phyloP scores from a whole-genome alignment of 2,888 invertebrate species.

The Thysanoteuthis rhombus region DNA sequence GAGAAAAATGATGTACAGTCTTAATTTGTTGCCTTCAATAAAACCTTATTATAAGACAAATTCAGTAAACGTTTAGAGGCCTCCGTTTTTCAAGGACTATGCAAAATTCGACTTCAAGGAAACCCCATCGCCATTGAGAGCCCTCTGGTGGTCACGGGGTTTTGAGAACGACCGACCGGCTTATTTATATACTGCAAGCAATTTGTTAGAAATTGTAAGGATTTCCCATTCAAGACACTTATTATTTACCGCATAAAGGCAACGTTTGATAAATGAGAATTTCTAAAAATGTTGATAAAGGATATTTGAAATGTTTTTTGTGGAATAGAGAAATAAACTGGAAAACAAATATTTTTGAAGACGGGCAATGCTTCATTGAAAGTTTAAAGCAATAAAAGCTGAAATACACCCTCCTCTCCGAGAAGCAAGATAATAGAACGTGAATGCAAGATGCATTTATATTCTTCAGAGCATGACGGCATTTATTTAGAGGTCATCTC shows the following conservation, averaged over 20 bases:
- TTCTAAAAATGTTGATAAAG: background rate
- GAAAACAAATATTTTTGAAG: background rate
- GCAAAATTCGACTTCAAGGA: too few relatives aligned
- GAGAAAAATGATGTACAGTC: too few relatives aligned
- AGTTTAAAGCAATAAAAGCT: background rate
- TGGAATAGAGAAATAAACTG: background rate
- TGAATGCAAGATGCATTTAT: background rate
- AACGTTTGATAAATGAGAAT: background rate
- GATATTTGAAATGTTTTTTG: background rate
- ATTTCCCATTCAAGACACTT: background rate
- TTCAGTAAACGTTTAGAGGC: too few relatives aligned
- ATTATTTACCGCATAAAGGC: background rate
- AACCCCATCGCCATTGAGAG: too few relatives aligned
- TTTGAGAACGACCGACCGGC: too few relatives aligned
- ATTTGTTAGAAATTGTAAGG: background rate
- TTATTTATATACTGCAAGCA: background rate
- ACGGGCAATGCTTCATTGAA: background rate
- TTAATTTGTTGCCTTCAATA: too few relatives aligned
- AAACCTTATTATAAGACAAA: too few relatives aligned
- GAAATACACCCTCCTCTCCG: background rate
- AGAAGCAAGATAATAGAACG: background rate
- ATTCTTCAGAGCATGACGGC: background rate
- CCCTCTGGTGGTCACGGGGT: too few relatives aligned
- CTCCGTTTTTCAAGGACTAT: too few relatives aligned
- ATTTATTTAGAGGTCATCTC: background rate